Conservation (phyloP, 92 coral and sea anemone genomes). For the Desmophyllum pertusum region DNA sequence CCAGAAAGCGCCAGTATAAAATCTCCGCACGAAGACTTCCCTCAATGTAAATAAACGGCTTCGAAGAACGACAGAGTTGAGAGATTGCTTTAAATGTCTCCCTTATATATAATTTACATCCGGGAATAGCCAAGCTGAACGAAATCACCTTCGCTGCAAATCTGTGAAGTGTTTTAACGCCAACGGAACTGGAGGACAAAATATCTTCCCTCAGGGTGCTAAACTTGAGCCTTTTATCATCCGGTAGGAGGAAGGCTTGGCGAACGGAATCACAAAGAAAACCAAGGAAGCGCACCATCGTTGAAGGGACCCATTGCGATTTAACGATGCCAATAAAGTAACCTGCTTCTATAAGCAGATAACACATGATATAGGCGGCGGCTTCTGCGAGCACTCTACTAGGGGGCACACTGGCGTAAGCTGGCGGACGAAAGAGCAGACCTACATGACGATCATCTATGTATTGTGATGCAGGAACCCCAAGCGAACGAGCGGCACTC, state of each 20-base stretch:
- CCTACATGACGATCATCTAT: constrained; percentile 53
- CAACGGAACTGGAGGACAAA: too few species aligned
- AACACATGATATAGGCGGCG: constrained; percentile 22
- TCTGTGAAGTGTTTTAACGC: too few species aligned
- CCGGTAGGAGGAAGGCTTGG: constrained; percentile 8
- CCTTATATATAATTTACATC: too few species aligned
- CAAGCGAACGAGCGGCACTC: constrained; percentile 46
- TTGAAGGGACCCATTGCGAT: not conserved
- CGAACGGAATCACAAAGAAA: not conserved
- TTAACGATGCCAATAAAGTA: constrained; percentile 20
- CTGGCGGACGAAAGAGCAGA: not conserved
- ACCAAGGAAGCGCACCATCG: constrained; percentile 1
- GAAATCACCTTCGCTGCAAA: too few species aligned
- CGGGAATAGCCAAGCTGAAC: too few species aligned
- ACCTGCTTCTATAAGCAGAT: constrained; percentile 24
- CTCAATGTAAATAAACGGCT: too few species aligned
- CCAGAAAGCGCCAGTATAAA: constrained; percentile 17
- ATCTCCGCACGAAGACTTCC: not conserved
- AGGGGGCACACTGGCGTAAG: too few species aligned
- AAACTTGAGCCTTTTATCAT: not conserved
- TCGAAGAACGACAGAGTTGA: too few species aligned
- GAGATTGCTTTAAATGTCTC: too few species aligned
- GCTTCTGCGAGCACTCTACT: constrained; percentile 11
- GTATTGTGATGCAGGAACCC: constrained; percentile 50
- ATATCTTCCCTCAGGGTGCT: not conserved